Evolutionary conservation across 2,113 vertebrate genomes (phyloP), one percentile per base, ranked within the genome.

Genomic region (Paedocypris sp.): DNA sequence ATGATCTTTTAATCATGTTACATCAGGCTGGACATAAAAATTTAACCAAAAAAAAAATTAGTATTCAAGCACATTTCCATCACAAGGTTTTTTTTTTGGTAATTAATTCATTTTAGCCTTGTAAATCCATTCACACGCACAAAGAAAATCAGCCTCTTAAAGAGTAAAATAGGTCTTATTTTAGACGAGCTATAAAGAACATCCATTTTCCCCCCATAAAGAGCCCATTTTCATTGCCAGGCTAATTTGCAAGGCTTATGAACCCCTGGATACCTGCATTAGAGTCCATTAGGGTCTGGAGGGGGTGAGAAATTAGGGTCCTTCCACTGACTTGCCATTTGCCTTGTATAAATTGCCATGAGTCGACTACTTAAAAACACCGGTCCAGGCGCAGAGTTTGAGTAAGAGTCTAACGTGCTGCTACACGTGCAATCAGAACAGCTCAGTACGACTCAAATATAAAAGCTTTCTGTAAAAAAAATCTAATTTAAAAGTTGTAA

Each of bases 191-290:
- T 62, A 50, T 42, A 60, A 60, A 35, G 31, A 32, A 39, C 49
- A 60, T 28, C 13, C 4, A 23, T 31, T 47, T 66, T 48, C 4
- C 9, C 13, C 61, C 28, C 56, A 4, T 4, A 47, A 39, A 28
- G 23, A 53, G 46, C 31, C 50, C 19, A 62, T 62, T 65, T 62
- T 58, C 57, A 52, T 43, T 28, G 39, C 11, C 57, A 56, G 43
- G 31, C 56, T 64, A 61, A 65, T 72, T 68, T 59, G 47, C 52
- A 42, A 73, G 59, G 28, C 48, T 58, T 54, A 43, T 49, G 47
- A 65, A 69, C 48, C 60, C 54, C 20, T 60, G 50, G 64, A 69
- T 64, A 31, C 60, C 36, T 50, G 56, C 56, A 60, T 70, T 73
- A 62, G 45, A 58, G 53, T 46, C 69, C 48, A 71, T 71, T 71